Conservation (phyloP, 2,113 vertebrate genomes). For the Pipa parva region DNA sequence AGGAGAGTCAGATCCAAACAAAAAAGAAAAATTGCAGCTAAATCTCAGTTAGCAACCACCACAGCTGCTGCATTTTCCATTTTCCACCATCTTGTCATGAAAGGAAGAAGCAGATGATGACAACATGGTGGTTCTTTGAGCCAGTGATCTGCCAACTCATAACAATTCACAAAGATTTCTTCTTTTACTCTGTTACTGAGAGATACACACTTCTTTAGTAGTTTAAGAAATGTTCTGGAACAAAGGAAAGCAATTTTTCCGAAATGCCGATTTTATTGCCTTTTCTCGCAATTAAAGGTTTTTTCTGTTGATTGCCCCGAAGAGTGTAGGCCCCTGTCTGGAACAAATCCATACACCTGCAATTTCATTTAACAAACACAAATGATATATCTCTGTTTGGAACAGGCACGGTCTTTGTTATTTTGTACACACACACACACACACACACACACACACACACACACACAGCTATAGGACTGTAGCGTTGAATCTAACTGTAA, state of each 20-base stretch:
- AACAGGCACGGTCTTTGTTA: conserved; percentile 14
- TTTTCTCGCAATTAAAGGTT: conserved; percentile 21
- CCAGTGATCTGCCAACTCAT: too few species aligned
- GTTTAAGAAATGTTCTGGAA: conserved; percentile 32
- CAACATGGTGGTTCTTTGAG: too few species aligned
- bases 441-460: too few species aligned
- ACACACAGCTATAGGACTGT: too few species aligned
- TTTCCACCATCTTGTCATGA: too few species aligned
- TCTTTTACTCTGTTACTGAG: conserved; percentile 5
- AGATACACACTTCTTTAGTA: conserved; percentile 18
- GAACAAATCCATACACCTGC: conserved; percentile 36
- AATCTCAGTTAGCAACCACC: too few species aligned
- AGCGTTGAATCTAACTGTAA: too few species aligned
- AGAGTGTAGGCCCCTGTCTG: conserved; percentile 23
- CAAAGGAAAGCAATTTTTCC: conserved; percentile 33
- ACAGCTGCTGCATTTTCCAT: too few species aligned
- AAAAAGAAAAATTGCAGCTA: too few species aligned
- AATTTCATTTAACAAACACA: conserved; percentile 20
- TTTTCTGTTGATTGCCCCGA: conserved; percentile 10
- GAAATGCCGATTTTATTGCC: conserved; percentile 28
- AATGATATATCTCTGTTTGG: conserved; percentile 13
- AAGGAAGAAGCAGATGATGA: too few species aligned
- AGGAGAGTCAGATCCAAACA: too few species aligned
- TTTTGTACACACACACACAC: too few species aligned
- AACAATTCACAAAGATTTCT: background rate